Percentiles rank a stretch among this genome's conserved stretches.
Evolutionary conservation across 2,797 vertebrate species (phyloP).

Genomic region (Eurystomus glaucurus): DNA sequence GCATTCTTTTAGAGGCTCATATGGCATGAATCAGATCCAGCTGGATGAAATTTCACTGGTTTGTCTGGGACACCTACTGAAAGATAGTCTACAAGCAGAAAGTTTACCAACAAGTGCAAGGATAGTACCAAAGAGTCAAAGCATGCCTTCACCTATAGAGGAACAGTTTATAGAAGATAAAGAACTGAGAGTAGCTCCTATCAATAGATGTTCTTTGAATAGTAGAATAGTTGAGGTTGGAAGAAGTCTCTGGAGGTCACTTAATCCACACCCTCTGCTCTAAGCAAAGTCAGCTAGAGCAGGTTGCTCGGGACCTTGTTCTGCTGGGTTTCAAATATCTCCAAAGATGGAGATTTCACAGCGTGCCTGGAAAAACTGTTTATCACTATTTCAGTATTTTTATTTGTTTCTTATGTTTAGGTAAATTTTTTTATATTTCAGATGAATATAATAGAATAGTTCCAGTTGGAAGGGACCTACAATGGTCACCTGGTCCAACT

Average conservation of each 20-base stretch:
- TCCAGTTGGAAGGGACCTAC: not conserved
- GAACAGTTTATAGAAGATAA: not conserved
- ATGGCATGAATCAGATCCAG: not conserved
- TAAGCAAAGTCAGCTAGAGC: not conserved
- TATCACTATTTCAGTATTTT: not conserved
- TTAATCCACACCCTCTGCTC: accelerated
- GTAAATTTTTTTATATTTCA: not conserved
- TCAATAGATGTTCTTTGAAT: not conserved
- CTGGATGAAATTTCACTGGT: not conserved
- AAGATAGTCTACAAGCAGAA: not conserved
- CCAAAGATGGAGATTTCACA: not conserved
- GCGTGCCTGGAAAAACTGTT: not conserved
- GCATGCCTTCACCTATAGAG: not conserved
- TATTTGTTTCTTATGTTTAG: not conserved
- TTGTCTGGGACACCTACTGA: not conserved
- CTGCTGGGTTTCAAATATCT: not conserved
- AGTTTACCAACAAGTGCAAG: not conserved
- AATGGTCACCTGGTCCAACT: not conserved
- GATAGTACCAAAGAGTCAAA: accelerated
- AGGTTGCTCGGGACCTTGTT: not conserved
- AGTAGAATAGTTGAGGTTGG: not conserved
- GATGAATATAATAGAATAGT: not conserved
- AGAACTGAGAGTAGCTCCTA: not conserved
- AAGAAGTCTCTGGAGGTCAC: not conserved
- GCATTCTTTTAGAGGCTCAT: not conserved